Conservation (phyloP, 2,888 invertebrate genomes). For the Callyntrura sp. region DNA sequence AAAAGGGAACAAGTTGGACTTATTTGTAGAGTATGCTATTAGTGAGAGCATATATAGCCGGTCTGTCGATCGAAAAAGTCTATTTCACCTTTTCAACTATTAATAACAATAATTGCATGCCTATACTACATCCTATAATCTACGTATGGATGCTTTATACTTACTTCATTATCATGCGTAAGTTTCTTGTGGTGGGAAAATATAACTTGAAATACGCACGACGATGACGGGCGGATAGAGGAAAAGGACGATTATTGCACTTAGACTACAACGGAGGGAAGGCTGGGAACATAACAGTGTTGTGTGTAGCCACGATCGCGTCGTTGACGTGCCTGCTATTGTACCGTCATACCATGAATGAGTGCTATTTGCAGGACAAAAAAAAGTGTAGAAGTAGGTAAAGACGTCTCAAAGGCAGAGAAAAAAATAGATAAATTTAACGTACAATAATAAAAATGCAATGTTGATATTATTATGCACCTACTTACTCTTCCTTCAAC, state of each 20-base stretch:
- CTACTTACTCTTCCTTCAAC: slow-evolving; percentile 40
- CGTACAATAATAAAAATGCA: neutral
- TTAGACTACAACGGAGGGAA: slow-evolving; percentile 20
- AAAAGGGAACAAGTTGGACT: slow-evolving; percentile 52
- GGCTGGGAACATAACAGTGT: slow-evolving; percentile 4
- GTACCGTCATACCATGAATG: neutral
- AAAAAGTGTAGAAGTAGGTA: neutral
- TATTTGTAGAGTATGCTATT: slow-evolving; percentile 37
- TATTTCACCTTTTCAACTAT: slow-evolving; percentile 6
- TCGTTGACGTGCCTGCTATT: neutral
- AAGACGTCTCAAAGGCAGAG: neutral
- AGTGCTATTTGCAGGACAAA: neutral
- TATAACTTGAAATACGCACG: slow-evolving; percentile 59
- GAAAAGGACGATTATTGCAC: slow-evolving; percentile 52
- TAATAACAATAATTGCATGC: neutral
- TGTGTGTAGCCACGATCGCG: neutral
- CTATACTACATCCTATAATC: neutral
- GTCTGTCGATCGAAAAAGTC: slow-evolving; percentile 40
- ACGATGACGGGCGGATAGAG: slow-evolving; percentile 46
- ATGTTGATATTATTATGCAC: slow-evolving; percentile 1
- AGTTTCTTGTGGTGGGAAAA: slow-evolving; percentile 59
- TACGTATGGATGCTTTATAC: neutral
- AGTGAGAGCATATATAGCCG: slow-evolving; percentile 50
- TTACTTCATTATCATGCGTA: neutral
- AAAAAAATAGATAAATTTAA: slow-evolving; percentile 2